Conservation (phyloP, 2,797 vertebrate genomes). For the Ciconia nigra region DNA sequence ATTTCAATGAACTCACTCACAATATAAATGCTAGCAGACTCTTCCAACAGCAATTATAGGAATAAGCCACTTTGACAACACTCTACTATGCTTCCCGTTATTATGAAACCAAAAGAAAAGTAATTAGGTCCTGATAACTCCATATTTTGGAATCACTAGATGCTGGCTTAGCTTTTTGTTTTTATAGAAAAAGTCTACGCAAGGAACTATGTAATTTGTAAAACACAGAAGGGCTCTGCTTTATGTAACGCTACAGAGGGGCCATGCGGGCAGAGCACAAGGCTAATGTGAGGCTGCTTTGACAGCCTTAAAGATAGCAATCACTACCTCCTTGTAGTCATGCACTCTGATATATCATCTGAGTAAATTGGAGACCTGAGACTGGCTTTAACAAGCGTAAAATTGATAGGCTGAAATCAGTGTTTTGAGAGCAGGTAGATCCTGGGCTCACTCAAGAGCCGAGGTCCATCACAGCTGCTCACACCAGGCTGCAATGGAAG, state of each 20-base stretch:
- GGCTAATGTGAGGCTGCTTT: neutral
- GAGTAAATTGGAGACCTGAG: neutral
- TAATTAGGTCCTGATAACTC: neutral
- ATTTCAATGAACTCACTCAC: neutral
- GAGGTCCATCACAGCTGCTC: neutral
- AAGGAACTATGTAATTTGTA: neutral
- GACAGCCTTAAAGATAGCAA: neutral
- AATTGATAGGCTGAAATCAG: neutral
- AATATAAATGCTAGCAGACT: neutral
- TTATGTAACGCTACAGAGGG: neutral
- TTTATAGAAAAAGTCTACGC: neutral
- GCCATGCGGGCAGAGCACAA: accelerated
- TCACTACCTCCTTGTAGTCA: neutral
- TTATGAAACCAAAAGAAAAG: neutral
- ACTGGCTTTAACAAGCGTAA: neutral
- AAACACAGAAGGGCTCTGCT: neutral
- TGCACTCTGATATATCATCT: neutral
- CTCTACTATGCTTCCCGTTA: neutral
- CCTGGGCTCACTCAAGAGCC: neutral
- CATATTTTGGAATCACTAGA: neutral
- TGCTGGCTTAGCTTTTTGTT: neutral
- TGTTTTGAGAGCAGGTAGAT: neutral
- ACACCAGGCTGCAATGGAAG: neutral
- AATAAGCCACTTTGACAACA: neutral
- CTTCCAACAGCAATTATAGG: neutral